Evolutionary conservation across 2,888 invertebrate species (phyloP).

Genomic region (Periphyllus acericola): DNA sequence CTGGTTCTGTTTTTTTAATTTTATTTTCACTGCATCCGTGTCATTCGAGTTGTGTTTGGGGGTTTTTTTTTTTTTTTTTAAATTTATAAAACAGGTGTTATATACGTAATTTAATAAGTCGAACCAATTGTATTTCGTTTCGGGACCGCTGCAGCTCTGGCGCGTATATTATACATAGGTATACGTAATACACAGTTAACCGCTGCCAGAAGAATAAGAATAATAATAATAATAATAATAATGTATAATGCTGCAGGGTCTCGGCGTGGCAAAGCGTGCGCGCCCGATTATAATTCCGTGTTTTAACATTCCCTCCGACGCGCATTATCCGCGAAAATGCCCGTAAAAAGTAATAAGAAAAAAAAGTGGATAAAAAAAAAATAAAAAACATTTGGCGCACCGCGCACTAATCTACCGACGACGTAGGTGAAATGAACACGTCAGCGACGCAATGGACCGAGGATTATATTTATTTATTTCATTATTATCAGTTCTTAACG

Average conservation of each 20-base stretch:
- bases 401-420: conserved; percentile 1
- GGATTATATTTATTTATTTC: too few species aligned
- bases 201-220: background rate
- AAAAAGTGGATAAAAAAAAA: background rate
- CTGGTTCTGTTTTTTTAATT: conserved; percentile 52
- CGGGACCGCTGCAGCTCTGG: background rate
- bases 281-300: conserved; percentile 32
- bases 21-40: conserved; percentile 50
- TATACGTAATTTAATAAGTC: conserved; percentile 60
- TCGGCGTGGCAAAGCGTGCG: conserved; percentile 33
- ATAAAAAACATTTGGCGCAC: conserved; percentile 10
- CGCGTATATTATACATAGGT: background rate
- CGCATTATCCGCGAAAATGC: conserved; percentile 29
- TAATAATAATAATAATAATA: too few species aligned
- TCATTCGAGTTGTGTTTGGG: conserved; percentile 40
- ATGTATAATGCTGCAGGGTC: background rate
- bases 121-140: conserved; percentile 56
- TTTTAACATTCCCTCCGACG: background rate
- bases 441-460: conserved; percentile 22
- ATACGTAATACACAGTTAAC: background rate
- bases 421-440: background rate
- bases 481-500: too few species aligned
- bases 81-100: conserved; percentile 59
- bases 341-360: background rate
- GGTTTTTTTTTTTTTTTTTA: conserved; percentile 1